phyloP scores from a whole-genome alignment of 2,797 vertebrate species.

The Cryptoprocta ferox region DNA sequence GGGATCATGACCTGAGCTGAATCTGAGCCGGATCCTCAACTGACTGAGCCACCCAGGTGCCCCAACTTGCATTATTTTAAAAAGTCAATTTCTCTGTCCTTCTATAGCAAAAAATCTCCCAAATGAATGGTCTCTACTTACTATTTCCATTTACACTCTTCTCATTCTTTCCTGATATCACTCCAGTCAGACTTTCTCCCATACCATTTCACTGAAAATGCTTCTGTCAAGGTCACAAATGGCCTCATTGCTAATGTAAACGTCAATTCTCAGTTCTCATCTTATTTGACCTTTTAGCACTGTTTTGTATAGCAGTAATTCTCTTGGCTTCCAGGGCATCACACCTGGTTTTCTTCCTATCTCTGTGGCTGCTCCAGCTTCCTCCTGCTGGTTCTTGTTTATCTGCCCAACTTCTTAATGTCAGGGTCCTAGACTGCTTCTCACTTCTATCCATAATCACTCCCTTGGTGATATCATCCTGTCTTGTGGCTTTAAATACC shows the following conservation, averaged over 20 bases:
- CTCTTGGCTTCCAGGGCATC: background rate
- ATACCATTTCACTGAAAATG: background rate
- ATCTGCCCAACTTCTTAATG: background rate
- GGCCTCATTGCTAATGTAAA: constrained; percentile 3
- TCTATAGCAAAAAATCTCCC: background rate
- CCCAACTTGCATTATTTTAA: constrained; percentile 16
- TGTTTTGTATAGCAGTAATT: background rate
- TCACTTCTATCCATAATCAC: background rate
- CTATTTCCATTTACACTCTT: background rate
- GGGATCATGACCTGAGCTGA: too few relatives aligned
- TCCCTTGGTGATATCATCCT: background rate
- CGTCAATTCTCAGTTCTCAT: constrained; percentile 34
- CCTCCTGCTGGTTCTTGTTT: background rate
- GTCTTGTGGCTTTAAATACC: constrained; percentile 17
- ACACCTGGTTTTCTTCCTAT: background rate
- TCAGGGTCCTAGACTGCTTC: background rate
- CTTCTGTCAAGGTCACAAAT: constrained; percentile 23
- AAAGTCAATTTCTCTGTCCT: background rate
- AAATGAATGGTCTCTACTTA: background rate
- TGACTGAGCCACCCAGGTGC: too few relatives aligned
- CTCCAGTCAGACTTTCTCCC: background rate
- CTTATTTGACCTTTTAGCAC: constrained; percentile 4
- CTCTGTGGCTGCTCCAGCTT: background rate
- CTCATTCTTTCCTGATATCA: background rate
- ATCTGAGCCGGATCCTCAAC: too few relatives aligned